Base-by-base conservation (phyloP, 1,140 invertebrate genomes). In the Bombus sibiricus region DNA sequence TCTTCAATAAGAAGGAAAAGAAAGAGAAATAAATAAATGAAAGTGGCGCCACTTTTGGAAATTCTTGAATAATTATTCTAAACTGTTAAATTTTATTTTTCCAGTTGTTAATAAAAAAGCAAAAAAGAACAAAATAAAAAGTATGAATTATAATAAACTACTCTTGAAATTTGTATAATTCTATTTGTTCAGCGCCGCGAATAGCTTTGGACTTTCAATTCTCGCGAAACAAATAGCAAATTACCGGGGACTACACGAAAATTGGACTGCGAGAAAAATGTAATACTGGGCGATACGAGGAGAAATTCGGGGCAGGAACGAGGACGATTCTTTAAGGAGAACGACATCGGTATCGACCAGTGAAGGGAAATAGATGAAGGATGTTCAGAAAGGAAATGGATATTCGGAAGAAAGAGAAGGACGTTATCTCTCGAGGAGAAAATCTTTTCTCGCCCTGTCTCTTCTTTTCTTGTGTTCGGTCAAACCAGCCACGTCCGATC, bases 401-500 rank as follows among this genome's bases (percentile, higher is more conserved):
- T 73, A 68, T 34, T 43, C 53, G 39, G 15, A 22, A 22, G n/a
- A n/a, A 3, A 13, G 28, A n/a, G 28, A 9, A n/a, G 64, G 41
- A 62, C 37, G 43, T 86, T 82, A 81, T 82, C 79, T 39, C 28
- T n/a, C 25, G 2, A 18, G 10, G 15, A 47, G 34, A 25, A 57
- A 68, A 75, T 69, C 68, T 80, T 78, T 73, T 73, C 53, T 47
- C 68, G 34, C 57, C 53, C 32, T 34, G n/a, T 10, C 22, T n/a
- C 53, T 3, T 22, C 5, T 69, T 47, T 85, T 79, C 53, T 71
- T 34, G 13, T 28, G 66, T 37, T 66, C n/a, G 22, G 75, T 2
- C 37, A 78, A 72, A 62, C 32, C 66, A 53, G 32, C 41, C 53
- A 59, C 76, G 66, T 73, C 47, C 83, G 76, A 80, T 80, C 83